These are phyloP conservation scores for Corythornis vintsioides DNA, from an alignment of 2,113 vertebrate genomes.

Conservation along the genomic window DNA sequence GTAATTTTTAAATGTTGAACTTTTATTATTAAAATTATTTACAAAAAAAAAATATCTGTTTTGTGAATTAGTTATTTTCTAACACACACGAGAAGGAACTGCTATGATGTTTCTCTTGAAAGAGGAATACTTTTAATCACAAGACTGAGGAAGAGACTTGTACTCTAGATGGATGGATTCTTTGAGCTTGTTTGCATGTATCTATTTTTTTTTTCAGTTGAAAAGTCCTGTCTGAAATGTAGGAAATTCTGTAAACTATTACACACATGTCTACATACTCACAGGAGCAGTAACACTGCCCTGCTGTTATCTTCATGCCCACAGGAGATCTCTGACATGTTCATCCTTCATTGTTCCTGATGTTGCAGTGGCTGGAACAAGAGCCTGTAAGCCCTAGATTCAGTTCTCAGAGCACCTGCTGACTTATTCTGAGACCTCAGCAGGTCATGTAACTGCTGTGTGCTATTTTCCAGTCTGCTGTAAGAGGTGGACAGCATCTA, in stretches of 20 bases:
- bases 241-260: neutral
- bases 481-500: neutral
- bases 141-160: neutral
- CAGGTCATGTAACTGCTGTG: neutral
- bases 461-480: neutral
- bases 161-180: neutral
- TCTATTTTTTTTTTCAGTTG: neutral
- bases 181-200: neutral
- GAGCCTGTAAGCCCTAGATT: neutral
- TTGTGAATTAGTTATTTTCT: neutral
- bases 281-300: neutral
- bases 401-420: neutral
- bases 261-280: neutral
- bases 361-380: neutral
- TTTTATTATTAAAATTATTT: constrained; percentile 39
- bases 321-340: neutral
- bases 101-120: neutral
- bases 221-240: neutral
- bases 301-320: neutral
- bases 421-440: neutral
- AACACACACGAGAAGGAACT: neutral
- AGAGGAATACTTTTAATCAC: neutral
- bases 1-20: neutral
- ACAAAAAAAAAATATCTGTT: neutral
- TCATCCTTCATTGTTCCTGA: neutral